Percentiles rank a stretch among this genome's conserved stretches.
These are phyloP conservation scores for Pygoscelis antarcticus DNA, from an alignment of 2,113 vertebrate species.

Conservation along the genomic window DNA sequence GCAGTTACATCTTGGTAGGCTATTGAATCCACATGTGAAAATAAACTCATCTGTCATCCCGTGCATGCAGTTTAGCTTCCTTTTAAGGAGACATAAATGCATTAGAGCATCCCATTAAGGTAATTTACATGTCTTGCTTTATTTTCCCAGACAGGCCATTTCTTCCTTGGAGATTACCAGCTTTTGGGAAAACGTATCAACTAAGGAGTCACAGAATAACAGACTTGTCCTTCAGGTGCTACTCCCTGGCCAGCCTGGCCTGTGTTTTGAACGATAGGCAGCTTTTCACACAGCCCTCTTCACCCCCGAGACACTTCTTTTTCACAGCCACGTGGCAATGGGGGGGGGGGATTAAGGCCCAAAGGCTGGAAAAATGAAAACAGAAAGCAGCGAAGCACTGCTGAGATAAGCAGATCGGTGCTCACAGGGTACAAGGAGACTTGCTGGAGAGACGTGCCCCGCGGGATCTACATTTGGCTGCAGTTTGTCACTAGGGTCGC, in stretches of 20 bases:
- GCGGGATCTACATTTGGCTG: fast-evolving
- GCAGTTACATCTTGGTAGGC: neutral
- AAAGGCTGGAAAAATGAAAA: neutral
- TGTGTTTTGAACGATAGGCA: neutral
- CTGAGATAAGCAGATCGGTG: neutral
- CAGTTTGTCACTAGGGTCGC: neutral
- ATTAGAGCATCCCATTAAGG: neutral
- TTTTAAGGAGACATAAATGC: neutral
- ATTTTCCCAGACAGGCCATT: neutral
- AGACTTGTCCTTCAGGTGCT: neutral
- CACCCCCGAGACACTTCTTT: neutral
- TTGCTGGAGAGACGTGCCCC: fast-evolving
- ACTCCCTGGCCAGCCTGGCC: neutral
- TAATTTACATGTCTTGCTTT: neutral
- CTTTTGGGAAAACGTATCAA: neutral
- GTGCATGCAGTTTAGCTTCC: neutral
- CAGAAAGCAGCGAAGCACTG: neutral
- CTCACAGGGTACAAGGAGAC: neutral
- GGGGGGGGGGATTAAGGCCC: neutral
- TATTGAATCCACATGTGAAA: conserved; percentile 30
- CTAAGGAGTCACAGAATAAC: neutral
- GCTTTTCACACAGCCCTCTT: neutral
- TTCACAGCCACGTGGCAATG: neutral
- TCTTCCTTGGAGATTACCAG: neutral
- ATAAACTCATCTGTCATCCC: neutral